Evolutionary conservation across 2,888 invertebrate genomes (phyloP), one percentile per base, ranked within the genome.

Genomic region (Watsonalla binaria): DNA sequence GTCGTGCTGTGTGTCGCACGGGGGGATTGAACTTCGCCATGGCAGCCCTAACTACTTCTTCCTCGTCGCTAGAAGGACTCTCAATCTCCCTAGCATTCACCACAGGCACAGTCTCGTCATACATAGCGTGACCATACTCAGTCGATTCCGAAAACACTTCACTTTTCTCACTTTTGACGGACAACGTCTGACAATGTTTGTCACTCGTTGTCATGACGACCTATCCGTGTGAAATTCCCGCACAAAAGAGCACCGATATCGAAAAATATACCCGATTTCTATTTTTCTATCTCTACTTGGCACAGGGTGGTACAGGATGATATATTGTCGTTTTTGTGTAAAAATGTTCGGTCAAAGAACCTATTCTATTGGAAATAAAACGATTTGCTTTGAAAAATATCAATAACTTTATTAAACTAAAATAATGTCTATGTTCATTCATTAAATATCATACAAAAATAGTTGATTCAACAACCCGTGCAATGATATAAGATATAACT

Each of bases 31-130:
- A 90, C 74, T 90, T 90, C 0, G 86, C 78, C 90, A 90, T 90
- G 13, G 77, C 82, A 0, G 80, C 76, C 55, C 74, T 70, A 11
- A 82, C 74, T 45, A 78, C 78, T 54, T 79, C 68, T 55, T 79
- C 86, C 56, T 79, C 82, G 57, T 84, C 87, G 14, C 81, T 80
- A 11, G 73, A 69, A 5, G 81, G 77, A 62, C 93, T 93, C 6
- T 92, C 91, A 45, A 93, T 91, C 61, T 93, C 93, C 63, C 86
- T 88, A 0, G 92, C 92, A 63, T 92, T 90, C 53, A 87, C 79
- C 47, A 92, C 92, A 54, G 90, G 88, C 49, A 93, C 92, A 4
- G 91, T 92, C 74, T 93, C 93, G 82, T 93, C 93, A 71, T 92
- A 92, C 91, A 92, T 92, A 54, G 78, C 84, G 67, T 72, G 76